Conservation (phyloP, 2,797 vertebrate species). For the Tympanoctomys barrerae region DNA sequence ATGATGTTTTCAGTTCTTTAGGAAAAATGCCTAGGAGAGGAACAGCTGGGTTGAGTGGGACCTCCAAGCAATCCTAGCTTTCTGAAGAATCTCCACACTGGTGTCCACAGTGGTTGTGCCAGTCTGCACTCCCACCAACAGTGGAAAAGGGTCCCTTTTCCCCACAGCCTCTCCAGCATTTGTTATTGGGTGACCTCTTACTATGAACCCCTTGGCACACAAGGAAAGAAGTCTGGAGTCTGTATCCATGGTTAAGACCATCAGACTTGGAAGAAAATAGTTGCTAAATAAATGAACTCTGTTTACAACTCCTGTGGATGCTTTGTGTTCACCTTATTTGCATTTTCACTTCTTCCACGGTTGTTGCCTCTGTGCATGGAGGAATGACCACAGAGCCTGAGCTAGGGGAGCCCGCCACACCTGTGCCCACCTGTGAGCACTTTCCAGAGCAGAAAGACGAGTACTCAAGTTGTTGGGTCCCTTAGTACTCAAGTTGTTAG, state of each 20-base stretch:
- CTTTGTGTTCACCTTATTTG: too few species aligned
- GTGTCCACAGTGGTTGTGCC: too few species aligned
- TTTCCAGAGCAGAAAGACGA: background rate
- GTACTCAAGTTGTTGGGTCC: accelerated
- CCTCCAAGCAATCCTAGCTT: too few species aligned
- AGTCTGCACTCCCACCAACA: too few species aligned
- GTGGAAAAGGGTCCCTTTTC: too few species aligned
- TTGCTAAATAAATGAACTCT: background rate
- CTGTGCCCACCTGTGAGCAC: accelerated
- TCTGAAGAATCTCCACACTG: too few species aligned
- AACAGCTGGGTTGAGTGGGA: too few species aligned
- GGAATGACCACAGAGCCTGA: accelerated
- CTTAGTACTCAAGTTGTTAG: accelerated
- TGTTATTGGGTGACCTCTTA: too few species aligned
- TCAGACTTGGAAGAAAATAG: background rate
- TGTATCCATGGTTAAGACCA: accelerated
- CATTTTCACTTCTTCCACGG: background rate
- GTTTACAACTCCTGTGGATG: accelerated
- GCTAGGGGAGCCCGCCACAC: background rate
- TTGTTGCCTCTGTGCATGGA: background rate
- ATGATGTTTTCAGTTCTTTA: too few species aligned
- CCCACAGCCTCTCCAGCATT: too few species aligned
- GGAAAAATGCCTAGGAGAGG: too few species aligned
- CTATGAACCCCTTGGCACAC: background rate
- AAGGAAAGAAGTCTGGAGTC: accelerated